phyloP scores from a whole-genome alignment of 37 sponge, comb jelly and placozoan genomes.

The Halisarca cf. caerulea region DNA sequence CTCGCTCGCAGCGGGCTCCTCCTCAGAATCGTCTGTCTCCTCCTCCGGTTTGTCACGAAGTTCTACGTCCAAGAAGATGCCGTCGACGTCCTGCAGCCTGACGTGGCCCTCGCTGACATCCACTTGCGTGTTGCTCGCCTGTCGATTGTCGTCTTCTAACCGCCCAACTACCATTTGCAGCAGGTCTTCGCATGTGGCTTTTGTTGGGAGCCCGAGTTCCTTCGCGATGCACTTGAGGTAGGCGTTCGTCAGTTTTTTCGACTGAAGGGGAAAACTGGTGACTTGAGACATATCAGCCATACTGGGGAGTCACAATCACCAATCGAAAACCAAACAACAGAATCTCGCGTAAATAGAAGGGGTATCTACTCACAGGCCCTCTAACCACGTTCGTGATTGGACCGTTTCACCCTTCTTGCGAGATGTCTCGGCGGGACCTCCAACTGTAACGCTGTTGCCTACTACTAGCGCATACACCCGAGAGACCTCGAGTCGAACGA shows the following conservation, averaged over 20 bases:
- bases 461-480: no score
- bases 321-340: not conserved
- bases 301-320: not conserved
- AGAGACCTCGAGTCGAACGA: no score
- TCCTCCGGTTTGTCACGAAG: not conserved
- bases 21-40: not conserved
- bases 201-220: conserved; percentile 2
- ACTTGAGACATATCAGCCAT: not conserved
- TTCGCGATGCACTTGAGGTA: not conserved
- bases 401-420: not conserved
- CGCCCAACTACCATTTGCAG: not conserved
- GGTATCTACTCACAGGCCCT: conserved; percentile 15
- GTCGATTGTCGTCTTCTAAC: not conserved
- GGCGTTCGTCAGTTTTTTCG: not conserved
- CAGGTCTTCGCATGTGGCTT: conserved; percentile 2
- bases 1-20: not conserved
- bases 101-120: not conserved
- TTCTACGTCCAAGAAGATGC: conserved; percentile 3
- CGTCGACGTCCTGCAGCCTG: not conserved
- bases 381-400: not conserved
- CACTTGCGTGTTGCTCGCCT: conserved; percentile 12
- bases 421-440: conserved; percentile 33
- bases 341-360: not conserved
- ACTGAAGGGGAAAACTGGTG: not conserved
- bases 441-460: not conserved